Base-by-base conservation (phyloP, 1,140 invertebrate species). In the Tetramorium parvispinum region DNA sequence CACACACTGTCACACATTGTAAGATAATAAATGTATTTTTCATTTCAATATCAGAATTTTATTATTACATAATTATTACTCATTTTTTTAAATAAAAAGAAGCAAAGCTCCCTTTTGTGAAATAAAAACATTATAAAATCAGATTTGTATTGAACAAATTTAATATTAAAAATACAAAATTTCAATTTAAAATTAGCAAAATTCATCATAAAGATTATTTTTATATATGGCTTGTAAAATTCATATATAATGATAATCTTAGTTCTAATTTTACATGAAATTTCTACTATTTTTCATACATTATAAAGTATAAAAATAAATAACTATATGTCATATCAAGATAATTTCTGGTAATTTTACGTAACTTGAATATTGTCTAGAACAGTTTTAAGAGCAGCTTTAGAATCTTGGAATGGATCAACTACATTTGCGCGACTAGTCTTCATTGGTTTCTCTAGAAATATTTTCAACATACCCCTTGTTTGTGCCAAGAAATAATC, bases 401-500 rank as follows among this genome's bases (percentile, higher is more conserved):
- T 95, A 0, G 92, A 91, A 27, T 95, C 91, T 83, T 93, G 88
- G 43, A 93, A 92, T n/a, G 93, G 93, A 92, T 95, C 94, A 21
- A 88, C 27, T 57, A 92, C 87, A 88, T 92, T 93, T 3, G 78
- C 86, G 55, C 87, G 91, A 21, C 65, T 93, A n/a, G 77, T 78
- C 55, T 91, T 92, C 46, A 94, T 91, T 93, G 96, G 94, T 89
- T 94, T 95, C 46, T 96, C 94, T 53, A 97, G 93, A 86, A 97
- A 97, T 7, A 96, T 53, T 92, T 95, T 96, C 27, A 97, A 94
- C 3, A 94, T 95, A 78, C 95, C 94, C 86, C 95, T 96, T 16
- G 96, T 96, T 88, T 95, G 94, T 68, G 93, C 91, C 13, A 95
- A 94, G 75, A 97, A 95, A 83, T 95, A 96, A 85, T 96, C 95